Evolutionary conservation across 1,140 invertebrate genomes (phyloP).

Genomic region (Grapholita molesta): DNA sequence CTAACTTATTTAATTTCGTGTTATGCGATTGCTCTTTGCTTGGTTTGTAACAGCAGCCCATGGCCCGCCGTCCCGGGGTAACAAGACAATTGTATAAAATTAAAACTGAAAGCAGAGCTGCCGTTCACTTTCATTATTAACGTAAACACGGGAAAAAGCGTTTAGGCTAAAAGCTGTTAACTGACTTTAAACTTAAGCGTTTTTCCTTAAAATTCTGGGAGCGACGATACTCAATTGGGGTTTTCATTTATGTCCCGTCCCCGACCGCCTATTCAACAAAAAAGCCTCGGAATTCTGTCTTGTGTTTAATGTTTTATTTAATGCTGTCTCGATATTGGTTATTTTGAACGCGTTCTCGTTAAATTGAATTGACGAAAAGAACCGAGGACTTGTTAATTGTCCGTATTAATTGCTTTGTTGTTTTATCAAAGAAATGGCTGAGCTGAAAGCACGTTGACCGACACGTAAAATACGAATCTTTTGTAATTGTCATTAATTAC

Average conservation of each 20-base stretch:
- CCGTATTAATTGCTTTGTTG: background rate
- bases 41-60: background rate
- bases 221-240: slow-evolving; percentile 4
- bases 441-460: too few relatives aligned
- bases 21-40: background rate
- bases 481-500: too few relatives aligned
- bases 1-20: background rate
- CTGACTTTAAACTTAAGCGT: background rate
- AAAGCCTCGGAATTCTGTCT: background rate
- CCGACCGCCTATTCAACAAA: background rate
- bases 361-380: background rate
- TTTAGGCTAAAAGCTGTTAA: slow-evolving; percentile 1
- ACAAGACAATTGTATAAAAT: background rate
- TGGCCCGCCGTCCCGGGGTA: background rate
- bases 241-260: slow-evolving; percentile 2
- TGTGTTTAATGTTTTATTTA: slow-evolving; percentile 9
- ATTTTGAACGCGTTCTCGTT: background rate
- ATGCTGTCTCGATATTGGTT: background rate
- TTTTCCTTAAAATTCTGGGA: slow-evolving; percentile 1
- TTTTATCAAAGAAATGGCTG: too few relatives aligned
- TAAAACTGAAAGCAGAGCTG: background rate
- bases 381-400: background rate
- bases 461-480: too few relatives aligned
- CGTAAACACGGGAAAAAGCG: background rate
- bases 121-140: background rate